Evolutionary conservation across 1,140 invertebrate genomes (phyloP), one percentile per base, ranked within the genome.

Genomic region (Schlechtendalia chinensis): DNA sequence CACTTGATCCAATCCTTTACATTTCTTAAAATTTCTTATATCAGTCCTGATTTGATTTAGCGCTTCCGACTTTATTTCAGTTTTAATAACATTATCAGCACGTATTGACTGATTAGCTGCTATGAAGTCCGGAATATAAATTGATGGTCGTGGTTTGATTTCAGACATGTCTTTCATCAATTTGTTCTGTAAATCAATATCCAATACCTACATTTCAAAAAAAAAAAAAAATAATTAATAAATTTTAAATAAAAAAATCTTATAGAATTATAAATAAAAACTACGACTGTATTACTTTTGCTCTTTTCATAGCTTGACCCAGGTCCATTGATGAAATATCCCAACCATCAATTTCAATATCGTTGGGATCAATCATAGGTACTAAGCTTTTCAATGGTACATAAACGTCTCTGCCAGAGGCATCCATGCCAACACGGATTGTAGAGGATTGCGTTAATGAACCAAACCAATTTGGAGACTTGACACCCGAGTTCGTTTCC

Each of bases 311-410:
- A 0, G 95, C 91, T 82, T 96, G 93, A 0, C 91, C 93, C 77
- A 98, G 82, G 85, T 98, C 95, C 69, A 91, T 84, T 0, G 88
- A 87, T 19, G 94, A 97, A 83, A 98, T 98, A 85, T 98, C 97
- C 97, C 97, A 98, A 0, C 96, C 97, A 85, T 97, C 96, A 80
- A 99, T 87, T 32, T 93, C 88, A 61, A 98, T 89, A 84, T 98
- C 91, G 86, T 97, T 89, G 0, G 96, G 96, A 85, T 96, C 86
- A 0, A 97, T 91, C 91, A 97, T 95, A 0, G 97, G 97, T 14
- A 98, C 84, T 65, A 98, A 84, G 65, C 90, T 88, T 45, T 90
- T 91, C 88, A 98, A 90, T 0, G 95, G 94, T 12, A 95, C 88
- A 86, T 91, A 92, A 0, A 96, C 88, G 84, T 96, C 93, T 81